Evolutionary conservation across 2,888 invertebrate genomes (phyloP).

Genomic region (Hetaerina titia): DNA sequence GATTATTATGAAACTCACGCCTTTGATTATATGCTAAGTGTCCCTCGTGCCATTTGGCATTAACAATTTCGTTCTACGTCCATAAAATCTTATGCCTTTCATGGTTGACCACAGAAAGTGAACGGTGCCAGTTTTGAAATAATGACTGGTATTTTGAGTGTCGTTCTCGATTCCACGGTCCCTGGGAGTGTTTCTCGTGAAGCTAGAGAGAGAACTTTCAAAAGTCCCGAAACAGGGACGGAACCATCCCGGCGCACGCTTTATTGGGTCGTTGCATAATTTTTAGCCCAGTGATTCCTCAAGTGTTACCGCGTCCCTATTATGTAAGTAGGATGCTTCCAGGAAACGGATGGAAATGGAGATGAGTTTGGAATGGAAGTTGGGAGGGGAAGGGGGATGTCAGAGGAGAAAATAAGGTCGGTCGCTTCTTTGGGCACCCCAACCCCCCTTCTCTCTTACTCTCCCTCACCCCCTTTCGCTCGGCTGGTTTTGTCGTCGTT

Average conservation of each 20-base stretch:
- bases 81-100: background rate
- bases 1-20: background rate
- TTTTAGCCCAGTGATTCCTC: background rate
- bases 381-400: background rate
- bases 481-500: background rate
- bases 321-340: conserved; percentile 24
- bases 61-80: background rate
- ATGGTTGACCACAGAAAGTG: background rate
- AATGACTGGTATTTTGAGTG: background rate
- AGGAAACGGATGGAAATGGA: background rate
- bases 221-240: background rate
- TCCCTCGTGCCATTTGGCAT: background rate
- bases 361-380: background rate
- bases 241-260: background rate
- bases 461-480: background rate
- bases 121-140: background rate
- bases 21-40: background rate
- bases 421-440: background rate
- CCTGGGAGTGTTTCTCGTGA: background rate
- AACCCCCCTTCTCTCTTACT: background rate
- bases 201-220: background rate
- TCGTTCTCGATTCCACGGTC: conserved; percentile 7
- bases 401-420: background rate
- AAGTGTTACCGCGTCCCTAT: background rate
- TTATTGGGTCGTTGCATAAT: conserved; percentile 41